These are phyloP conservation scores for Chaenocephalus aceratus DNA, from an alignment of 2,113 vertebrate species.

Conservation along the genomic window DNA sequence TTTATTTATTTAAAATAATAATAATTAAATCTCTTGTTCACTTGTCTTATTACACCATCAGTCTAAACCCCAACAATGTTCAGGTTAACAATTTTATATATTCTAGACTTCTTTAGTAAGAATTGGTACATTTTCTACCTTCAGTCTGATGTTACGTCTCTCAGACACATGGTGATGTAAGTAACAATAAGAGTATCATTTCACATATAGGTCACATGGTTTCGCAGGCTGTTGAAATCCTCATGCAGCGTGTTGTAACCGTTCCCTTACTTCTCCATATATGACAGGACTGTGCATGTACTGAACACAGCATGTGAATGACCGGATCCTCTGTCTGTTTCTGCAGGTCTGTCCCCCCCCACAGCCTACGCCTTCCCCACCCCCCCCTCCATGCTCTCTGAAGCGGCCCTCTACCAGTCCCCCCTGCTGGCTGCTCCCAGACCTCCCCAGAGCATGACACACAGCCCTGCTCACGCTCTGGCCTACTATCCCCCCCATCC, in stretches of 20 bases:
- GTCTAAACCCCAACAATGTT: no score
- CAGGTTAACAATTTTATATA: no score
- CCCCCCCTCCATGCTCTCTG: slow-evolving; percentile 87
- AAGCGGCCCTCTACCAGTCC: slow-evolving; percentile 92
- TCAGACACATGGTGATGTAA: background rate
- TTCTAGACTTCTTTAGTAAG: no score
- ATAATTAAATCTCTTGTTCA: no score
- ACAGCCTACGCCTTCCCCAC: slow-evolving; percentile 91
- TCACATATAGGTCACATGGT: background rate
- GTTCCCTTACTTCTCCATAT: background rate
- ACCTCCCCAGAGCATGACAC: slow-evolving; percentile 81
- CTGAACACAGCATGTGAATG: background rate
- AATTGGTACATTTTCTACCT: no score
- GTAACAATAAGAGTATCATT: background rate
- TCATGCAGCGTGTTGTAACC: background rate
- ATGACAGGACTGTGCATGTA: background rate
- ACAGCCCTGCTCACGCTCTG: slow-evolving; percentile 86
- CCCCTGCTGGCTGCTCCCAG: slow-evolving; percentile 90
- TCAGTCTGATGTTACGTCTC: no score
- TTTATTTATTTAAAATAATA: no score
- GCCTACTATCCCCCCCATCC: slow-evolving; percentile 94
- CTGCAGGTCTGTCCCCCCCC: slow-evolving; percentile 93
- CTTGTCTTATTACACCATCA: no score
- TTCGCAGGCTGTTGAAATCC: background rate
- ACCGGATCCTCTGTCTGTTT: slow-evolving; percentile 1